Percentiles rank a stretch among this genome's conserved stretches.
These are phyloP conservation scores for Gila robusta DNA, from an alignment of 2,797 vertebrate genomes.

Conservation along the genomic window DNA sequence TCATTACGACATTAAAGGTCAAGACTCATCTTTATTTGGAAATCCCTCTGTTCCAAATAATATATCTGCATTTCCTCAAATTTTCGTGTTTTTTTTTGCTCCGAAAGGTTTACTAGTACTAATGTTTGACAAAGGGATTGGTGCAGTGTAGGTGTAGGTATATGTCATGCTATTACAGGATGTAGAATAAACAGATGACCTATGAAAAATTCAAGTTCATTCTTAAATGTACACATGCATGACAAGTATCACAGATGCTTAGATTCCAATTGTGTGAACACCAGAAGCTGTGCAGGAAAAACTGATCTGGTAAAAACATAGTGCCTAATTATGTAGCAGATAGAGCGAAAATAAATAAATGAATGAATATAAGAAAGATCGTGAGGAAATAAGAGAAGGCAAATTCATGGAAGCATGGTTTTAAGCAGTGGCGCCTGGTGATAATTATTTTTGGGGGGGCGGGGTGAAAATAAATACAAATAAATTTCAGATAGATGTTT, in stretches of 20 bases:
- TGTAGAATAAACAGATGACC: background rate
- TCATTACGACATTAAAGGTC: background rate
- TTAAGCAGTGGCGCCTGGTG: background rate
- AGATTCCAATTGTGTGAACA: background rate
- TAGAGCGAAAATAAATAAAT: background rate
- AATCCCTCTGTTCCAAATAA: background rate
- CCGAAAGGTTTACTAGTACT: too few relatives aligned
- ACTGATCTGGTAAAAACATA: background rate
- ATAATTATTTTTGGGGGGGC: too few relatives aligned
- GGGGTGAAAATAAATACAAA: too few relatives aligned
- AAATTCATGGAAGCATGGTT: background rate
- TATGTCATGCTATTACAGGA: background rate
- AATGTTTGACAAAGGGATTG: constrained; percentile 4
- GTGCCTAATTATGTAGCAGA: background rate
- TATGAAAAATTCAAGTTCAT: background rate
- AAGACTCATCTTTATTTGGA: background rate
- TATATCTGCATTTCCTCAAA: background rate
- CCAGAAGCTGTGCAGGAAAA: background rate
- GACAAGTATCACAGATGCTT: background rate
- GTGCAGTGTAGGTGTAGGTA: background rate
- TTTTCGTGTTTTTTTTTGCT: background rate
- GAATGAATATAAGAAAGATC: background rate
- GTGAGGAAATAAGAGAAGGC: background rate
- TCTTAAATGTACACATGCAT: background rate
- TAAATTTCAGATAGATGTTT: too few relatives aligned